Percentiles rank a stretch among this genome's conserved stretches.
These are phyloP conservation scores for Sminthurinus aureus DNA, from an alignment of 2,888 invertebrate genomes.

Conservation along the genomic window DNA sequence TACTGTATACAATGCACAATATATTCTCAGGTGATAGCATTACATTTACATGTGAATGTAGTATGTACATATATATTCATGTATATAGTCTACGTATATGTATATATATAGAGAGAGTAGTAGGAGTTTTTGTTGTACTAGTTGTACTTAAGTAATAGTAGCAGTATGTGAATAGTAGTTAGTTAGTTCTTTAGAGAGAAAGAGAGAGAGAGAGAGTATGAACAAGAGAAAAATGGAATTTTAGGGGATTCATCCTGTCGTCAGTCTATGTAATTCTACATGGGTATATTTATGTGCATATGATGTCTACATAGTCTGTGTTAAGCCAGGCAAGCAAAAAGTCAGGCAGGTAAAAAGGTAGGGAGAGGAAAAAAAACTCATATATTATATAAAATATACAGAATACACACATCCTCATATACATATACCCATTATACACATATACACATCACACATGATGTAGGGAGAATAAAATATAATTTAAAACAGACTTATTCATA, in stretches of 20 bases:
- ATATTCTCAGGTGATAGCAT: not conserved
- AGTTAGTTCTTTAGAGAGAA: not conserved
- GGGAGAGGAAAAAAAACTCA: not conserved
- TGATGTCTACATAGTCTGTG: not conserved
- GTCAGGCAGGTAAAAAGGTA: conserved; percentile 1
- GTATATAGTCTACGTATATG: no score
- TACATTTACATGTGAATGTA: no score
- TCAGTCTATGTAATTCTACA: conserved; percentile 21
- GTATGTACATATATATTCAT: no score
- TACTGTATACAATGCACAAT: conserved; percentile 7
- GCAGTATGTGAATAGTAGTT: not conserved
- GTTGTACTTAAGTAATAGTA: not conserved
- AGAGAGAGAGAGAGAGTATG: not conserved
- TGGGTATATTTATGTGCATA: no score
- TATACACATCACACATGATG: no score
- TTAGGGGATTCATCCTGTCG: conserved; percentile 36
- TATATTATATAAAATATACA: not conserved
- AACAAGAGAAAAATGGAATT: conserved; percentile 27
- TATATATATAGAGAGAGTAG: no score
- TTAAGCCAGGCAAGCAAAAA: conserved; percentile 26
- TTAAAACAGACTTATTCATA: no score
- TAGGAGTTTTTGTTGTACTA: not conserved
- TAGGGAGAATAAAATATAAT: no score
- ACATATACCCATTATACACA: not conserved
- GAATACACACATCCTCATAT: not conserved